These are phyloP conservation scores for Orchesella flavescens DNA, from an alignment of 2,888 invertebrate genomes.

Conservation along the genomic window DNA sequence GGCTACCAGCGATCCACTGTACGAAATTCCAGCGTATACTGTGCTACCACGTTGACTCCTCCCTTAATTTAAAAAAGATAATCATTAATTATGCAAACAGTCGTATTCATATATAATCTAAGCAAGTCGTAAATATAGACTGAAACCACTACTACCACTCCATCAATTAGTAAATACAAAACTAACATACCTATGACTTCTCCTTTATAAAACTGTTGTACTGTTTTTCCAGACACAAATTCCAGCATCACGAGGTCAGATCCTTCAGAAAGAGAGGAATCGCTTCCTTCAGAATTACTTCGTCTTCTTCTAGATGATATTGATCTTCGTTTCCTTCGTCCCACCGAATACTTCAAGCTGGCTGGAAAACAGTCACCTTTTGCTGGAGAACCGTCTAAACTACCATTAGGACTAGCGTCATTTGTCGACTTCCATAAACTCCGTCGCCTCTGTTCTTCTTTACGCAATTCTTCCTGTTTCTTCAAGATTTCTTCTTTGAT, in stretches of 20 bases:
- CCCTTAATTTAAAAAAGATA: conserved; percentile 75
- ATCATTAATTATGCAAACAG: conserved; percentile 3
- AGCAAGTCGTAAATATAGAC: too few relatives aligned
- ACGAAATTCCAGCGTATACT: conserved; percentile 83
- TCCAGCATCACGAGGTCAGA: conserved; percentile 77
- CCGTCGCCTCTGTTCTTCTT: conserved; percentile 78
- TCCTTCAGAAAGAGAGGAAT: conserved; percentile 77
- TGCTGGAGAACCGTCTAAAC: conserved; percentile 57
- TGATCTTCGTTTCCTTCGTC: conserved; percentile 56
- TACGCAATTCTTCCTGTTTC: conserved; percentile 84
- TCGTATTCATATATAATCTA: too few relatives aligned
- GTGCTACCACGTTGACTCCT: conserved; percentile 84
- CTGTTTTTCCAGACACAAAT: conserved; percentile 77
- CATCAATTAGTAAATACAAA: too few relatives aligned
- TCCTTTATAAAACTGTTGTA: conserved; percentile 82
- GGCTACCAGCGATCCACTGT: conserved; percentile 82
- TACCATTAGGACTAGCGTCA: conserved; percentile 45
- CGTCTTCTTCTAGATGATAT: conserved; percentile 73
- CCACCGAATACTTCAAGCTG: background rate
- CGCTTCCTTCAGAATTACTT: conserved; percentile 78
- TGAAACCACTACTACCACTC: too few relatives aligned
- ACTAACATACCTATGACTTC: conserved; percentile 85
- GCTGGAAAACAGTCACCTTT: conserved; percentile 49
- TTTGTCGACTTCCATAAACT: conserved; percentile 68
- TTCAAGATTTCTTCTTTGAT: conserved; percentile 85